Evolutionary conservation across 1,140 invertebrate genomes (phyloP), one percentile per base, ranked within the genome.

Genomic region (Penaeus indicus): DNA sequence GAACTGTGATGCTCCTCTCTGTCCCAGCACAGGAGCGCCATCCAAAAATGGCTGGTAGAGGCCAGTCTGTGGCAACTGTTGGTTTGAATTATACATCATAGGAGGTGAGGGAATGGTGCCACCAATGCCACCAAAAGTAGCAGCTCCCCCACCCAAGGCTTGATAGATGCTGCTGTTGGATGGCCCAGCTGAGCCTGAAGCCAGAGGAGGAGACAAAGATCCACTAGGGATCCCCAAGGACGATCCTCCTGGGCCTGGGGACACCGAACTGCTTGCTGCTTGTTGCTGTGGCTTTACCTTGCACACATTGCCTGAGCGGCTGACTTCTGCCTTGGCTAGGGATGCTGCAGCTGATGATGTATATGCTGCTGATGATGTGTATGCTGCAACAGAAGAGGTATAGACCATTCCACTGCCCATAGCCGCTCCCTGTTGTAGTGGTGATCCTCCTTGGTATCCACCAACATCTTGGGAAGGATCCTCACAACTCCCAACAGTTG

Each of bases 221-320:
- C 91, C 92, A 94, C 94, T 94, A 94, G 94, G 92, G 94, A 93
- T 93, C 47, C 93, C 93, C 60, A 92, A 93, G 92, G 93, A 94
- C 91, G 93, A 94, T 25, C 93, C 93, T 85, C 93, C 93, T 78
- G 94, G 93, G 77, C 91, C 91, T 18, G 91, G 87, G 67, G 91
- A 91, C 27, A 93, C 94, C 84, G 80, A 82, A 60, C 64, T 79
- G 93, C 93, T 93, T 69, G 93, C 93, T 61, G 93, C 93, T 92
- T 96, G 95, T 93, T 95, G 95, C 92, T 96, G 96, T 90, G 95
- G 95, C 93, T 96, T 96, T 91, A 96, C 95, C 94, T 96, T 95
- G 93, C 95, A 96, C 69, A 96, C 95, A 92, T 96, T 96, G 81
- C 94, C 89, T 62, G 85, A 81, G 25, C 90, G 75, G 62, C 89